Evolutionary conservation across 1,140 invertebrate genomes (phyloP).

Genomic region (Meteorus sp.): DNA sequence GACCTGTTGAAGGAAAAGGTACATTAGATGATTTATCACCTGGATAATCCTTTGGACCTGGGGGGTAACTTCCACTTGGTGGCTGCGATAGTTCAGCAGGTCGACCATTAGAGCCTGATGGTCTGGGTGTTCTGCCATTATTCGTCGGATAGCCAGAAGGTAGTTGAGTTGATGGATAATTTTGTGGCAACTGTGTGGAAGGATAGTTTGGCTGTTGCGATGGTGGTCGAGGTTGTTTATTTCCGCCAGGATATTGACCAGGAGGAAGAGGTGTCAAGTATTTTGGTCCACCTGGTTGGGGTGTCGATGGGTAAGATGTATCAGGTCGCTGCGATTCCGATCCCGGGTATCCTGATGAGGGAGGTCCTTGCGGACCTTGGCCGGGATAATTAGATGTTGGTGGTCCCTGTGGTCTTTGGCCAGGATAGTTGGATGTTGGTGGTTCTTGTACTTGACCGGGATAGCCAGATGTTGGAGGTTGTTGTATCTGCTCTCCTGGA

Average conservation of each 20-base stretch:
- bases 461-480: constrained; percentile 33
- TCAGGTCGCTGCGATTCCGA: constrained; percentile 7
- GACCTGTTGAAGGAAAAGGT: constrained; percentile 40
- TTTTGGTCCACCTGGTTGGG: constrained; percentile 26
- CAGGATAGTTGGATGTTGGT: constrained; percentile 27
- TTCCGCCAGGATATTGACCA: constrained; percentile 2
- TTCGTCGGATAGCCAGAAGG: constrained; percentile 11
- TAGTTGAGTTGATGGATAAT: constrained; percentile 14
- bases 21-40: constrained; percentile 23
- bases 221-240: constrained; percentile 14
- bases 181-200: constrained; percentile 20
- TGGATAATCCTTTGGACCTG: constrained; percentile 23
- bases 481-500: too few relatives aligned
- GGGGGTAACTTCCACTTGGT: too few relatives aligned
- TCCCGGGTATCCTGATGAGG: constrained; percentile 3
- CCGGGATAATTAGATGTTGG: constrained; percentile 20
- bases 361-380: background rate
- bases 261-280: constrained; percentile 25
- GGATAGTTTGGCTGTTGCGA: constrained; percentile 29
- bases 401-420: constrained; percentile 30
- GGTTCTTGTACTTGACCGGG: constrained; percentile 35
- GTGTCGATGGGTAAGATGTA: constrained; percentile 26
- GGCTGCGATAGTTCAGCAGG: too few relatives aligned
- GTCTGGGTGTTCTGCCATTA: background rate
- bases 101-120: too few relatives aligned